These are phyloP conservation scores for Eulithis prunata DNA, from an alignment of 2,888 invertebrate genomes.

Conservation along the genomic window DNA sequence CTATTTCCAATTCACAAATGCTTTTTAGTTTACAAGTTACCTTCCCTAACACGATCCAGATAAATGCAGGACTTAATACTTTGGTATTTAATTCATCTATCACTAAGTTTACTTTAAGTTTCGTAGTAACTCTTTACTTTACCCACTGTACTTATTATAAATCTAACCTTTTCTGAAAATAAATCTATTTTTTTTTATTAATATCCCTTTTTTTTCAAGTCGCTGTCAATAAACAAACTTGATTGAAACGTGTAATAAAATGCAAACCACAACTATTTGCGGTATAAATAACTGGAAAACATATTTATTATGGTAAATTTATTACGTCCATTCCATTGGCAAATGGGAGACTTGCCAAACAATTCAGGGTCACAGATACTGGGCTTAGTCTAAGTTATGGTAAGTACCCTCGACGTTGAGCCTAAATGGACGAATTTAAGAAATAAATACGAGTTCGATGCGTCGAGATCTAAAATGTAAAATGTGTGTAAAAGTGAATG, in stretches of 20 bases:
- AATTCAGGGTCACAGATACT: slow-evolving; percentile 40
- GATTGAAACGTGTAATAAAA: slow-evolving; percentile 15
- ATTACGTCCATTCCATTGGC: slow-evolving; percentile 37
- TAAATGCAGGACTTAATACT: too few species aligned
- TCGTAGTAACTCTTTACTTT: too few species aligned
- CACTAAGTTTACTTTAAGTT: too few species aligned
- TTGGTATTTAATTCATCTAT: too few species aligned
- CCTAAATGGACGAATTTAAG: slow-evolving; percentile 29
- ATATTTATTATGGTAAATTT: slow-evolving; percentile 41
- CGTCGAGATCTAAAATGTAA: background rate
- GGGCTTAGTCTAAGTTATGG: slow-evolving; percentile 43
- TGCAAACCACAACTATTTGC: slow-evolving; percentile 30
- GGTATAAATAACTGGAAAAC: slow-evolving; percentile 38
- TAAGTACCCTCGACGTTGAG: slow-evolving; percentile 29
- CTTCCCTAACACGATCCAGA: too few species aligned
- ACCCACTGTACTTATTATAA: too few species aligned
- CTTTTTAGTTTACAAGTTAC: background rate
- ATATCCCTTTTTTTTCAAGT: background rate
- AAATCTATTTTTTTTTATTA: background rate
- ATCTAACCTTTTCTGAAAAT: too few species aligned
- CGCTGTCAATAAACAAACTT: slow-evolving; percentile 21
- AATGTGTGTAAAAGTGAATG: background rate
- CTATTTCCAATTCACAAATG: background rate
- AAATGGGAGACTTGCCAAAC: slow-evolving; percentile 35
- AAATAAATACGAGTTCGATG: background rate